Percentiles rank a stretch among this genome's conserved stretches.
phyloP scores from a whole-genome alignment of 2,888 invertebrate genomes.

The Ferrisia virgata region DNA sequence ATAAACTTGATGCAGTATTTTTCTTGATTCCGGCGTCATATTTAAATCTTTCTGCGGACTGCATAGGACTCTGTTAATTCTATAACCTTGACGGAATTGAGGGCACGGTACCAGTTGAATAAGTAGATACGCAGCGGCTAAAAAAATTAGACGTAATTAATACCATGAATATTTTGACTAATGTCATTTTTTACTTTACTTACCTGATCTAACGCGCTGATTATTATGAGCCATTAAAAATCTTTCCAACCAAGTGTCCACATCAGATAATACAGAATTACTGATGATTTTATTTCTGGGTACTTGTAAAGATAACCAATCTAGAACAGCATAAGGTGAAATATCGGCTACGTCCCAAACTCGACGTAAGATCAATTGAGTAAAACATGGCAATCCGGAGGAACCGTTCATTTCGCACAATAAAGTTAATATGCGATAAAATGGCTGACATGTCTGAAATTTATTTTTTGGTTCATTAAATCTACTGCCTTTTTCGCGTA shows the following conservation, averaged over 20 bases:
- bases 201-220: conserved; percentile 79
- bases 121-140: conserved; percentile 82
- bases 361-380: conserved; percentile 78
- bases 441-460: conserved; percentile 76
- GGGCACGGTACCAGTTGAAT: conserved; percentile 88
- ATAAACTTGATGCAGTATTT: conserved; percentile 59
- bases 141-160: conserved; percentile 45
- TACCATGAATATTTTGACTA: neutral
- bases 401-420: conserved; percentile 68
- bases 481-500: neutral
- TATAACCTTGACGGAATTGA: conserved; percentile 83
- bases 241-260: conserved; percentile 87
- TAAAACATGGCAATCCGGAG: conserved; percentile 83
- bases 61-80: conserved; percentile 60
- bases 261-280: conserved; percentile 86
- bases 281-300: conserved; percentile 85
- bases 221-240: conserved; percentile 82
- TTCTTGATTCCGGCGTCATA: conserved; percentile 61
- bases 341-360: conserved; percentile 89
- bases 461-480: neutral
- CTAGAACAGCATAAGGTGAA: conserved; percentile 86
- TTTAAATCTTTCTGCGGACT: conserved; percentile 54
- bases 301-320: conserved; percentile 83
- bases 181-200: conserved; percentile 49
- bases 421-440: conserved; percentile 85